A percentile compares a stretch with the other conserved stretches of the same genome.
phyloP scores from a whole-genome alignment of 2,888 invertebrate genomes.

The Asteroscopus sphinx region DNA sequence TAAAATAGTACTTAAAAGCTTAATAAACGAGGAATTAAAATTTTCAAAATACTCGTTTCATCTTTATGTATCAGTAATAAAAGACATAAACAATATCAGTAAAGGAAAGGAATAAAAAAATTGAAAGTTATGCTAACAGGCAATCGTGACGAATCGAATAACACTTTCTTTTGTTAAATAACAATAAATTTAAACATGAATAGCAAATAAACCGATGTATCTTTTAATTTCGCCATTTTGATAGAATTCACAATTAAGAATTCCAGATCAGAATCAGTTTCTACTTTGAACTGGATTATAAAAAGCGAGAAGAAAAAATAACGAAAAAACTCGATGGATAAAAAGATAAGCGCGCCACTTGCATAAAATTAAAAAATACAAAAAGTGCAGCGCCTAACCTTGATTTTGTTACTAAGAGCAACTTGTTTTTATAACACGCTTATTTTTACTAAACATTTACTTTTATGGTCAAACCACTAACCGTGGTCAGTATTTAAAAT shows the following conservation, averaged over 20 bases:
- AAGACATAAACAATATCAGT: too few species aligned
- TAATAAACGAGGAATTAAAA: too few species aligned
- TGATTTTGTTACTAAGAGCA: constrained; percentile 20
- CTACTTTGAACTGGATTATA: constrained; percentile 2
- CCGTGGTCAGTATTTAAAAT: neutral
- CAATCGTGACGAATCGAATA: constrained; percentile 13
- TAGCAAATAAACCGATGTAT: neutral
- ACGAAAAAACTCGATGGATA: constrained; percentile 1
- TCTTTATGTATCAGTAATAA: too few species aligned
- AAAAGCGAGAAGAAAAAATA: neutral
- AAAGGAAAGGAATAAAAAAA: neutral
- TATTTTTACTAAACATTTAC: too few species aligned
- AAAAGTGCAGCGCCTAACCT: constrained; percentile 28
- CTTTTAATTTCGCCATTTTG: neutral
- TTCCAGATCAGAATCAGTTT: constrained; percentile 2
- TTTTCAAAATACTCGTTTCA: too few species aligned
- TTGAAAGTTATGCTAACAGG: neutral
- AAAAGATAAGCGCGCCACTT: constrained; percentile 6
- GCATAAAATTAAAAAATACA: constrained; percentile 27
- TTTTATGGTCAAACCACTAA: constrained; percentile 12
- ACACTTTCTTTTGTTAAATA: constrained; percentile 9
- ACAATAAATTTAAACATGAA: constrained; percentile 1
- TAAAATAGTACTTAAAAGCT: too few species aligned
- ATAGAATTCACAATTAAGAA: neutral
- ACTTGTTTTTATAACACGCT: constrained; percentile 10